Percentiles rank a stretch among this genome's conserved stretches.
phyloP scores from a whole-genome alignment of 2,888 invertebrate species.

The Drosophila flavopinicola region DNA sequence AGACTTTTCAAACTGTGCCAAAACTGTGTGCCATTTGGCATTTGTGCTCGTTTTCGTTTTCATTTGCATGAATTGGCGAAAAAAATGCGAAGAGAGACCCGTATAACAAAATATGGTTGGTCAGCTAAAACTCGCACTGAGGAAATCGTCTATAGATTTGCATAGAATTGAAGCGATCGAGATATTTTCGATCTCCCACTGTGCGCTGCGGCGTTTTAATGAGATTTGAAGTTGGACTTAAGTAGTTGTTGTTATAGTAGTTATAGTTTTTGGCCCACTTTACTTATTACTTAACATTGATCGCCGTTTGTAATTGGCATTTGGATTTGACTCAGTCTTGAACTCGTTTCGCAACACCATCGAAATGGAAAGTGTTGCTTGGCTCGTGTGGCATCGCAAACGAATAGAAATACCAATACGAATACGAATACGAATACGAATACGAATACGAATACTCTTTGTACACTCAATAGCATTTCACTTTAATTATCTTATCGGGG shows the following conservation, averaged over 20 bases:
- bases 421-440: constrained; percentile 3
- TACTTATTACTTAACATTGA: constrained; percentile 74
- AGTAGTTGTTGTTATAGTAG: constrained; percentile 45
- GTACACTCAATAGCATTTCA: constrained; percentile 7
- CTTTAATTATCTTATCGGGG: constrained; percentile 69
- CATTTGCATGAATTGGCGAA: constrained; percentile 75
- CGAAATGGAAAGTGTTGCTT: constrained; percentile 71
- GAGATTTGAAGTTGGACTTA: constrained; percentile 57
- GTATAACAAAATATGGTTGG: constrained; percentile 42
- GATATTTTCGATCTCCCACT: constrained; percentile 64
- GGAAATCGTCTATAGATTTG: constrained; percentile 54
- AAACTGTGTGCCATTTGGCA: constrained; percentile 47
- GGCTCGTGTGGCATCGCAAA: constrained; percentile 30
- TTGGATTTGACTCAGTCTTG: constrained; percentile 67
- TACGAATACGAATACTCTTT: neutral
- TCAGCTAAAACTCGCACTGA: constrained; percentile 36
- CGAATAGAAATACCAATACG: constrained; percentile 3
- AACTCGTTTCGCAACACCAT: constrained; percentile 58
- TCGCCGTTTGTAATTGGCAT: constrained; percentile 71
- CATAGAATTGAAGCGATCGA: constrained; percentile 45
- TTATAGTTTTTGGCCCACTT: constrained; percentile 68
- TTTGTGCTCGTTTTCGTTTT: constrained; percentile 72
- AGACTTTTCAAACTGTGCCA: constrained; percentile 39
- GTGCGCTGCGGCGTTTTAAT: constrained; percentile 68
- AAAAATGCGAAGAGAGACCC: constrained; percentile 25